Evolutionary conservation across 2,888 invertebrate species (phyloP).

Genomic region (Heliconius aoede): DNA sequence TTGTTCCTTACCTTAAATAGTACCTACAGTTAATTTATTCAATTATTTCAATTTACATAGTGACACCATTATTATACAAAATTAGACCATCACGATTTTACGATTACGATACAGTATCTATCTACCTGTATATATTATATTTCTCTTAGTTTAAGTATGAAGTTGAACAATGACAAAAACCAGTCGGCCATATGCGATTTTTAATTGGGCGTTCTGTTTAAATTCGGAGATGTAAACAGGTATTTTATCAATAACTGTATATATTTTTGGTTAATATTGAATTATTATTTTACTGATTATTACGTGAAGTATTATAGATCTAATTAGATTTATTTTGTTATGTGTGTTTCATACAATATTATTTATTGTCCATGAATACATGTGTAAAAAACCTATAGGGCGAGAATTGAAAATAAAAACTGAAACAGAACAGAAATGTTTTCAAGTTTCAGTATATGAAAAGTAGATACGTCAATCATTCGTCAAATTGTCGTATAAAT

Average conservation of each 20-base stretch:
- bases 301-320: neutral
- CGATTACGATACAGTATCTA: neutral
- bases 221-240: neutral
- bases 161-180: slow-evolving; percentile 1
- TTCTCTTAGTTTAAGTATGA: neutral
- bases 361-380: too few species aligned
- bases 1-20: neutral
- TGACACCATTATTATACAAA: neutral
- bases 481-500: too few species aligned
- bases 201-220: neutral
- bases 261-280: neutral
- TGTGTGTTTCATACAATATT: too few species aligned
- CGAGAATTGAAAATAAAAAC: too few species aligned
- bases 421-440: too few species aligned
- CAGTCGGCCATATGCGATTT: neutral
- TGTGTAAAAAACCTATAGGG: too few species aligned
- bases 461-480: too few species aligned
- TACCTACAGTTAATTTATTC: neutral
- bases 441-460: too few species aligned
- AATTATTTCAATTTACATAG: neutral
- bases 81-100: neutral
- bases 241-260: neutral
- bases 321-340: neutral
- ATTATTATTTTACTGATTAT: neutral
- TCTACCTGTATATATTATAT: too few species aligned